Evolutionary conservation across 1,140 invertebrate genomes (phyloP).

Genomic region (Hermatobates lingyangjiaoensis): DNA sequence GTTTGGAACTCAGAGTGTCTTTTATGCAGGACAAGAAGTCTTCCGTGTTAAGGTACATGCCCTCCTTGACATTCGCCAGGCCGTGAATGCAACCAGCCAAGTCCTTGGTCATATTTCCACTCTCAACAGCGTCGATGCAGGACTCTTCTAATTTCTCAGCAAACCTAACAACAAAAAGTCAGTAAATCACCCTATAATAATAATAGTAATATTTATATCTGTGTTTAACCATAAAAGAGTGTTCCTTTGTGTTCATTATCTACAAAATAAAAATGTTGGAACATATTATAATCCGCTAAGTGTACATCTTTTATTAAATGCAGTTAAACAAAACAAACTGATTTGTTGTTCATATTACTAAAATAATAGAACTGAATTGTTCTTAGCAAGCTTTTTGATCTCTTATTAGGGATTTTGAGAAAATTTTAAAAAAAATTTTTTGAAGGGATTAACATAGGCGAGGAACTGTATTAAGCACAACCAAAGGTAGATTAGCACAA

Average conservation of each 20-base stretch:
- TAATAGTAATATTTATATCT: not conserved
- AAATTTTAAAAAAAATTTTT: no score
- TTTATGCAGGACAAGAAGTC: conserved; percentile 68
- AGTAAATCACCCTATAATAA: not conserved
- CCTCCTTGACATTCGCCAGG: conserved; percentile 46
- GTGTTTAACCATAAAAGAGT: not conserved
- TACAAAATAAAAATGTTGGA: no score
- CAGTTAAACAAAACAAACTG: not conserved
- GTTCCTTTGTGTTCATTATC: not conserved
- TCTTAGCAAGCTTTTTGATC: no score
- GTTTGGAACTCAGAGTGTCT: conserved; percentile 25
- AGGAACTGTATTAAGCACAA: no score
- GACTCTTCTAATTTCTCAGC: conserved; percentile 38
- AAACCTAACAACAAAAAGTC: conserved; percentile 25
- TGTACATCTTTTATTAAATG: not conserved
- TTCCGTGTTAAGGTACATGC: conserved; percentile 67
- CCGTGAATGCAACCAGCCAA: conserved; percentile 76
- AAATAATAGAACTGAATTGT: no score
- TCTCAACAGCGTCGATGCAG: conserved; percentile 70
- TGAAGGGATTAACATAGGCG: no score
- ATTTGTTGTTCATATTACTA: no score
- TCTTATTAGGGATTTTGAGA: no score
- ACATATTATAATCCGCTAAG: not conserved
- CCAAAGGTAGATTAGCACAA: no score
- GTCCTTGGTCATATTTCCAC: conserved; percentile 83